Conservation (phyloP, 2,888 invertebrate species). For the Empis stercorea region DNA sequence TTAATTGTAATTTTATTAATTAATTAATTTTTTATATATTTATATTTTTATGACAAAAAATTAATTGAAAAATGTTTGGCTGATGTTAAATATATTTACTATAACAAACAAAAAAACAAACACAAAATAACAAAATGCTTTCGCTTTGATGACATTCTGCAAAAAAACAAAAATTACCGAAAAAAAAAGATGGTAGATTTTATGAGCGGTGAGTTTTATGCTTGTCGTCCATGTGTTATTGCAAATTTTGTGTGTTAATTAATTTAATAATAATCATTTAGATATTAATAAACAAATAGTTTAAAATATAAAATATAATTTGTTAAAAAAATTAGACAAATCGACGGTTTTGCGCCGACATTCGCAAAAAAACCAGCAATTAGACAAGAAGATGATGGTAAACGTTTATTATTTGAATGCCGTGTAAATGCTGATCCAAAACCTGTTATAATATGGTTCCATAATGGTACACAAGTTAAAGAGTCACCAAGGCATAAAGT, state of each 20-base stretch:
- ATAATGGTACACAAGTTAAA: conserved; percentile 69
- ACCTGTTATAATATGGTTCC: conserved; percentile 81
- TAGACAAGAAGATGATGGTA: conserved; percentile 93
- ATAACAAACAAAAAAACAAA: not conserved
- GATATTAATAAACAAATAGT: too few relatives aligned
- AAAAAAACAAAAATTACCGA: not conserved
- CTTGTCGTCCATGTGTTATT: too few relatives aligned
- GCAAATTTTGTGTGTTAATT: too few relatives aligned
- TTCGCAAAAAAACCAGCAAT: conserved; percentile 96
- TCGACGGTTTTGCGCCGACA: conserved; percentile 94
- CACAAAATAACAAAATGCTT: conserved; percentile 3
- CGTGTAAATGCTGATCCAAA: conserved; percentile 87
- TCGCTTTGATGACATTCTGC: too few relatives aligned
- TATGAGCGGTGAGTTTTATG: conserved; percentile 11
- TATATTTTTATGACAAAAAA: too few relatives aligned
- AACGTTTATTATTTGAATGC: conserved; percentile 86
- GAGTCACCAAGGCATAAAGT: conserved; percentile 82
- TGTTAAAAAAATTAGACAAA: conserved; percentile 66
- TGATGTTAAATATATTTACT: too few relatives aligned
- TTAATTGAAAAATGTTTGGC: too few relatives aligned
- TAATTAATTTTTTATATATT: too few relatives aligned
- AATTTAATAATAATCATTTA: too few relatives aligned
- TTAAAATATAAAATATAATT: conserved; percentile 1
- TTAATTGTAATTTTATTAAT: too few relatives aligned
- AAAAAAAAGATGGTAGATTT: conserved; percentile 11